Evolutionary conservation across 2,888 invertebrate genomes (phyloP), one percentile per base, ranked within the genome.

Genomic region (Patella pellucida): DNA sequence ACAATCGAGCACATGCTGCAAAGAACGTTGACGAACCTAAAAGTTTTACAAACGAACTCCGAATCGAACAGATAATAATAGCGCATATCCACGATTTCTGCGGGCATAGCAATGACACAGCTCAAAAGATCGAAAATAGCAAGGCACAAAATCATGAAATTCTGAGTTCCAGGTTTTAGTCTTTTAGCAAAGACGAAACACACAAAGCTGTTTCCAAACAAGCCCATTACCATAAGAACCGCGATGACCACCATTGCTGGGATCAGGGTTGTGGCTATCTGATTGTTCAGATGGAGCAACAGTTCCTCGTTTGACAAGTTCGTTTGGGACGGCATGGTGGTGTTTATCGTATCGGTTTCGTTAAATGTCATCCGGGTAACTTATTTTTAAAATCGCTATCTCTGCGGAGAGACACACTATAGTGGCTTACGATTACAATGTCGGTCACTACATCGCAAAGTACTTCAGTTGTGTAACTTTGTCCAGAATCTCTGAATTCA

Each of bases 71-170:
- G 84, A 56, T 83, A 81, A 31, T 85, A 85, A 68, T 79, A 84
- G 1, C 83, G 68, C 77, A 85, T 84, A 72, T 85, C 86, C 4
- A 84, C 84, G 51, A 87, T 83, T 52, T 86, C 83, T 4, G 82
- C 72, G 0, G 87, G 87, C 82, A 86, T 86, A 7, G 84, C 82
- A 11, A 86, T 79, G 27, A 78, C 78, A 70, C 86, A 86, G 1
- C 82, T 83, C 50, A 85, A 79, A 41, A 86, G 74, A 56, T 87
- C 87, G n/a, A 85, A 83, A 69, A 83, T 81, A 0, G 84, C 86
- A 41, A 87, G 76, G 71, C 81, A 81, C 19, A 85, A 69, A 69
- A 86, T 86, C 73, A 85, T 85, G 70, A 81, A 81, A 68, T 85
- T 77, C 62, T 85, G 83, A 3, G 85, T 84, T 11, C 84, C 81